Base-by-base conservation (phyloP, 2,797 vertebrate species). In the Threskiornis aethiopicus region DNA sequence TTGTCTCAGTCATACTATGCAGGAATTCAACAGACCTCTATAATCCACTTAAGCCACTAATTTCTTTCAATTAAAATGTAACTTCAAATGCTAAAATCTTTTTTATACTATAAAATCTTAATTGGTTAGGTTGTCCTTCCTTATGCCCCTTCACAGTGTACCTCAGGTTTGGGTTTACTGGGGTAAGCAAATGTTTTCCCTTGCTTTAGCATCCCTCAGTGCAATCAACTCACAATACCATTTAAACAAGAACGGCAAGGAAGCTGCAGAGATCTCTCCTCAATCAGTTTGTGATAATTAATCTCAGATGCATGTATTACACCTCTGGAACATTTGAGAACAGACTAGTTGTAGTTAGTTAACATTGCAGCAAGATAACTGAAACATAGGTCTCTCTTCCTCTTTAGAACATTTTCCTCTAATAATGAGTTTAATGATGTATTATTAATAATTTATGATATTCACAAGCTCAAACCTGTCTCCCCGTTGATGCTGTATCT, bases 1-100 rank as follows among this genome's bases (percentile, higher is more conserved):
- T 87, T 65, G 20, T 46, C 39, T 73, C 10, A 7, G 11, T n/a
- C 0, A 0, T 8, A 25, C 6, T 25, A 33, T 10, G 2, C 9
- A 70, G 10, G 8, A 75, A 64, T 75, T 84, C 4, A 6, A 33
- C 20, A 49, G 44, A 71, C 12, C 57, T 67, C 31, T 39, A 4
- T 16, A 78, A 64, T 52, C 64, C 29, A 12, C 13, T 44, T 59
- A n/a, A 84, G 16, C 5, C 5, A 59, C 20, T 44, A 0, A 17
- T 75, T 86, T 75, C 8, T 77, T 88, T 81, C 20, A 65, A 71
- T 10, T 10, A 59, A 59, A 80, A 16, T 26, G 4, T 55, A 76
- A 49, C 10, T 72, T 72, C 14, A 69, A 73, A 20, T 66, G 15
- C 1, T 85, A 64, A 83, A 19, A 18, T 59, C 2, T 57, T 75